Conservation (phyloP, 1,140 invertebrate species). For the Hormaphis cornu region DNA sequence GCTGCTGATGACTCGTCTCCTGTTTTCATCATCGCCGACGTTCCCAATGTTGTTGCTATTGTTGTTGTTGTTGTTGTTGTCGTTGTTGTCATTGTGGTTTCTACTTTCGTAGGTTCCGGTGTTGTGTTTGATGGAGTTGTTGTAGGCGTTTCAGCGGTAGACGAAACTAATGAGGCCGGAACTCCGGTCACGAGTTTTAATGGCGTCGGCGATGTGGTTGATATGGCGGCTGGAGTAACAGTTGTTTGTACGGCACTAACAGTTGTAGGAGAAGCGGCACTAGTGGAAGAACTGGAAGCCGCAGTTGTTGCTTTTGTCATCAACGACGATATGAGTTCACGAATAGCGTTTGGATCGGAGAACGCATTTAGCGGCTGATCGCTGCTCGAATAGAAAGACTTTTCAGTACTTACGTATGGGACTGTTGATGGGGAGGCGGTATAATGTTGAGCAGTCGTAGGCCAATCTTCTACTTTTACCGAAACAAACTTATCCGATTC, state of each 20-base stretch:
- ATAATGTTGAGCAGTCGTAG: neutral
- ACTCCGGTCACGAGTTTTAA: neutral
- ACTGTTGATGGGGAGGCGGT: neutral
- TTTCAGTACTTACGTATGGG: constrained; percentile 1
- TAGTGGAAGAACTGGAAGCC: neutral
- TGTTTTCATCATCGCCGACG: neutral
- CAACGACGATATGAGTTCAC: neutral
- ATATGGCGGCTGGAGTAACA: neutral
- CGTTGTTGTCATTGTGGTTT: constrained; percentile 36
- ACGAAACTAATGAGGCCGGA: neutral
- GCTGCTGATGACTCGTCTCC: neutral
- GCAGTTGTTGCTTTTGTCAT: neutral
- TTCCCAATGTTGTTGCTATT: constrained; percentile 30
- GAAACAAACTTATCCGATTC: neutral
- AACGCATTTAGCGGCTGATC: neutral
- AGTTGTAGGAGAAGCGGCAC: neutral
- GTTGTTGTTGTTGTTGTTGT: constrained; percentile 33
- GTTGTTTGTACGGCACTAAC: neutral
- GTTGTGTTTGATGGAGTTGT: neutral
- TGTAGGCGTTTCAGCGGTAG: neutral
- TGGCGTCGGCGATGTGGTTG: neutral
- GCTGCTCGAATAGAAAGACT: neutral
- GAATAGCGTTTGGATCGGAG: neutral
- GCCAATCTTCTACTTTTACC: constrained; percentile 9
- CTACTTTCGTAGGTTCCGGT: constrained; percentile 33